Base-by-base conservation (phyloP, 2,888 invertebrate genomes). In the Melanargia galathea region DNA sequence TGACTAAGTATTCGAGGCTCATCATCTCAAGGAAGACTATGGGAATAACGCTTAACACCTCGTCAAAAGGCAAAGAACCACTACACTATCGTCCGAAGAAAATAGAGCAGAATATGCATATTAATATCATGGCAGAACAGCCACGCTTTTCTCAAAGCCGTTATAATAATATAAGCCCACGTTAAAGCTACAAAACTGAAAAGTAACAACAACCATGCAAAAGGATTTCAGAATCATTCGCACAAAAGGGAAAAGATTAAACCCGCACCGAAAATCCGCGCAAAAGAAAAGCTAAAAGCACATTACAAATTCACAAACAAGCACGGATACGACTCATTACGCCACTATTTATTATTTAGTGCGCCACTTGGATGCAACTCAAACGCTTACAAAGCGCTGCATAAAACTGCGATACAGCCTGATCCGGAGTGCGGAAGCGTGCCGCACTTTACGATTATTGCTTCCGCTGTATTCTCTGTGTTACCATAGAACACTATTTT, bases 371-470 rank as follows among this genome's bases (percentile, higher is more conserved):
- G 79, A 76, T 73, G 74, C 79, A 75, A 76, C 79, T 79, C 78
- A 81, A 78, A 80, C 74, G 74, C 72, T 69, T 73, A 78, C 79
- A 80, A 82, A 83, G 75, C 78, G 73, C 70, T 77, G 79, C 76
- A 79, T 78, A 79, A 80, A 82, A 78, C 75, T 79, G 73, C 75
- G 67, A 76, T 75, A 73, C 68, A 68, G 51, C 24, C 63, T 67
- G 67, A 68, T 68, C 65, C 71, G 74, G 76, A 75, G 73, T 76
- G 76, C 76, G 75, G 76, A 82, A 75, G 78, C 81, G 77, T 78
- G 76, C 77, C 75, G 76, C 81, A 81, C 76, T 84, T 85, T 85
- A 85, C 79, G 84, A 83, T 83, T 84, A 85, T 84, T 83, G 77
- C 83, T 83, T 84, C 84, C 84, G 78, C 73, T 75, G 76, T 76